A percentile compares a stretch with the other conserved stretches of the same genome.
These are phyloP conservation scores for Helostoma temminkii DNA, from an alignment of 2,797 vertebrate species.

Conservation along the genomic window DNA sequence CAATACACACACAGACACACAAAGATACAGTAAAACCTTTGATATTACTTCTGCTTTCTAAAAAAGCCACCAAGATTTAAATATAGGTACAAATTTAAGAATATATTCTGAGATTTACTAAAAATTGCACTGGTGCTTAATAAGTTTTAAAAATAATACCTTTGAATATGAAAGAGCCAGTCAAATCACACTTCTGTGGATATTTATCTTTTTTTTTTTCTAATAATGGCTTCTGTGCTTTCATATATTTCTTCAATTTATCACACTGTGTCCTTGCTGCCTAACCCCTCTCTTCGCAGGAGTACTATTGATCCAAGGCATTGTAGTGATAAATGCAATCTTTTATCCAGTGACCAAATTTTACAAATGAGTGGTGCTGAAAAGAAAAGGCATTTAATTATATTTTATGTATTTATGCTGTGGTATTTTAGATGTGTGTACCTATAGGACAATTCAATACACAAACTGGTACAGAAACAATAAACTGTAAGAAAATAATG, in stretches of 20 bases:
- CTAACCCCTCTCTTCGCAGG: slow-evolving; percentile 51
- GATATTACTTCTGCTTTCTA: slow-evolving; percentile 29
- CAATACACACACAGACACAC: slow-evolving; percentile 20
- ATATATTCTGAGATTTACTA: slow-evolving; percentile 8
- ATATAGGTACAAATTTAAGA: slow-evolving; percentile 18
- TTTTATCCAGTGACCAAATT: slow-evolving; percentile 61
- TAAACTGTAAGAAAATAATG: too few species aligned
- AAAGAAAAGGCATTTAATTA: slow-evolving; percentile 4
- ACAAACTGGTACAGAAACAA: neutral
- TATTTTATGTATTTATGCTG: neutral
- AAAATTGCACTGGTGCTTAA: slow-evolving; percentile 31
- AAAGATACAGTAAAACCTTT: slow-evolving; percentile 45
- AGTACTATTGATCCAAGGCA: slow-evolving; percentile 69
- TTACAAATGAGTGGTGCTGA: slow-evolving; percentile 56
- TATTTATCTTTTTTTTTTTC: slow-evolving; percentile 53
- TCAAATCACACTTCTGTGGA: slow-evolving; percentile 47
- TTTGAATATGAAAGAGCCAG: slow-evolving; percentile 42
- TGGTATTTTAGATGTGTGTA: neutral
- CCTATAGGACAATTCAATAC: neutral
- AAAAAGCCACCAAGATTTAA: slow-evolving; percentile 29
- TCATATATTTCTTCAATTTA: slow-evolving; percentile 73
- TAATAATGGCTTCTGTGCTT: slow-evolving; percentile 61
- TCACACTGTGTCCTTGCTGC: slow-evolving; percentile 59
- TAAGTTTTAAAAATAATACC: slow-evolving; percentile 40
- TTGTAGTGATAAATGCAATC: slow-evolving; percentile 66